Base-by-base conservation (phyloP, 1,140 invertebrate species). In the Cydia fagiglandana region DNA sequence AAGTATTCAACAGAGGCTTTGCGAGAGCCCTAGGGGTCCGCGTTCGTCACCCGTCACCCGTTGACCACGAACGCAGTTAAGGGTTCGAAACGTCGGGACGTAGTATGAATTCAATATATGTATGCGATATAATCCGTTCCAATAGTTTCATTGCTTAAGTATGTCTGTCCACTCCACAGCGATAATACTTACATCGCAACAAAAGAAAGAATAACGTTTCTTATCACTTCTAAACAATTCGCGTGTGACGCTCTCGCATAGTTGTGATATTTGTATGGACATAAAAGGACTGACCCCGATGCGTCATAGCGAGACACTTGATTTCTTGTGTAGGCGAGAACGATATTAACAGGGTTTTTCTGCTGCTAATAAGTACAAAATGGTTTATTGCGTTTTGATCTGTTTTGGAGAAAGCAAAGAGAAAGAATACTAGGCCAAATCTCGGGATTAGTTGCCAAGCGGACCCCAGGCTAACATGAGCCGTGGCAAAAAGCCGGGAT, bases 271-370 rank as follows among this genome's bases (percentile, higher is more conserved):
- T 70, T 70, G 66, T 70, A 13, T 38, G 34, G 34, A 70, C 66
- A 17, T 70, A 70, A 38, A 70, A 70, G 66, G 66, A 70, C 4
- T 70, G 66, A 41, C 66, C 66, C 66, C 66, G 34, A 70, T 70
- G 66, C 34, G 66, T 70, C 66, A 70, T 70, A n/a, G n/a, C 64
- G 15, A 68, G 64, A 68, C 50, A 61, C 56, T 20, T 61, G 56
- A 24, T 9, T 61, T 24, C 4, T n/a, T 9, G 56, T 61, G 56
- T 61, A 61, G 56, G 56, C 56, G 56, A 61, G 4, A 53, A n/a
- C n/a, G 20, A 61, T 61, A 24, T 10, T 24, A 61, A 20, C 56
- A 61, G 9, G 56, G 20, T 61, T 61, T 53, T 61, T 61, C 56
- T 61, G 20, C 17, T 56, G 5, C 0, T 15, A n/a, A n/a, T 20